phyloP scores from a whole-genome alignment of 2,797 vertebrate species.

The Periparus ater region DNA sequence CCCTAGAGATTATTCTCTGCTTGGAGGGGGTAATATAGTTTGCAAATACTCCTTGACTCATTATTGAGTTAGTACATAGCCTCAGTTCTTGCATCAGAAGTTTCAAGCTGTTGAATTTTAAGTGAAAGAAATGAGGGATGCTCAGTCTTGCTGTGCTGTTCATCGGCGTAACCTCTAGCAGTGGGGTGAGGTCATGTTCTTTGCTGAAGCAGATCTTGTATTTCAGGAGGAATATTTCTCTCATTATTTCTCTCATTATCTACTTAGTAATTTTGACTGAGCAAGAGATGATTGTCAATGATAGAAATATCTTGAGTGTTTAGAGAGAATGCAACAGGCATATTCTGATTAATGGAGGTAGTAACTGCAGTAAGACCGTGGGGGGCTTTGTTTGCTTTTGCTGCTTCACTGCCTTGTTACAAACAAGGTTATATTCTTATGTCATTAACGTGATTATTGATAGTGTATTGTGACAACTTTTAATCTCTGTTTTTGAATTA shows the following conservation, averaged over 20 bases:
- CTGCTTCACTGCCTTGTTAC: not conserved
- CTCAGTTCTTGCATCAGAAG: not conserved
- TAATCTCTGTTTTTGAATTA: not conserved
- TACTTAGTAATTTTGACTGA: not conserved
- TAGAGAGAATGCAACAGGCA: not conserved
- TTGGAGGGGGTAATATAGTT: not conserved
- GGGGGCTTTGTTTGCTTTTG: not conserved
- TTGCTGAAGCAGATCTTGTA: not conserved
- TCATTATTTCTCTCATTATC: not conserved
- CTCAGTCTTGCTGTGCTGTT: not conserved
- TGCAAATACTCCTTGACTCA: not conserved
- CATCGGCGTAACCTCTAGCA: not conserved
- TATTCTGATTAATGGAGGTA: not conserved
- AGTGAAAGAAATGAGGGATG: not conserved
- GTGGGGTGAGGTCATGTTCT: not conserved
- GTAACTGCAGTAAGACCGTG: not conserved
- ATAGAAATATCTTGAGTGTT: not conserved
- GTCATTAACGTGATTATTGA: not conserved
- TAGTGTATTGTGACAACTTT: not conserved
- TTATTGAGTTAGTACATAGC: not conserved
- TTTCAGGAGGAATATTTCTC: not conserved
- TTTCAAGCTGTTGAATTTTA: not conserved
- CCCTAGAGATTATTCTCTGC: not conserved
- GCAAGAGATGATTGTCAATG: accelerated
- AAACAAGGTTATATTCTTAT: not conserved